phyloP scores from a whole-genome alignment of 2,113 vertebrate species.

The Porphyrio hochstetteri region DNA sequence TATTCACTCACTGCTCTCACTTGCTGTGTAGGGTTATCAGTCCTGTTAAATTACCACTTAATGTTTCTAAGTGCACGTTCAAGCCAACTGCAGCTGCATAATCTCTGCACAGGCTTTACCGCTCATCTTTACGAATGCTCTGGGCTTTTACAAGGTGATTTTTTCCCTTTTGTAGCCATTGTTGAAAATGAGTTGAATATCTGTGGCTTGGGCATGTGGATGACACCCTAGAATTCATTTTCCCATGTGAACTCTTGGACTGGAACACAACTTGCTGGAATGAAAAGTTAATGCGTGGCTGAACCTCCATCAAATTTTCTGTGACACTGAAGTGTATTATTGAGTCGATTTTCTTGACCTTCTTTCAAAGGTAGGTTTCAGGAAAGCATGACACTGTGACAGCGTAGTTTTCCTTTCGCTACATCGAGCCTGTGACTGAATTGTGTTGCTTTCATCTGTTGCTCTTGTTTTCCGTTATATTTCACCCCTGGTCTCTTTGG shows the following conservation, averaged over 20 bases:
- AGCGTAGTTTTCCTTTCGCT: slow-evolving; percentile 7
- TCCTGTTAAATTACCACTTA: neutral
- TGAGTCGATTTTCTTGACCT: slow-evolving; percentile 14
- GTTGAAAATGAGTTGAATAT: neutral
- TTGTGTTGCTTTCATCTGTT: neutral
- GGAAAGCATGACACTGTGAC: neutral
- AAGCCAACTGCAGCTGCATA: neutral
- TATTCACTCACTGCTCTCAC: neutral
- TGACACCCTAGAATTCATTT: neutral
- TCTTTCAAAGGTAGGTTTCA: slow-evolving; percentile 12
- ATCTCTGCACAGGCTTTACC: neutral
- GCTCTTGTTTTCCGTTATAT: slow-evolving; percentile 7
- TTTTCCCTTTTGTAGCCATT: neutral
- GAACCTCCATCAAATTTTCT: neutral
- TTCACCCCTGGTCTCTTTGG: neutral
- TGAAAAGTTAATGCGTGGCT: slow-evolving; percentile 1
- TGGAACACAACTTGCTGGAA: neutral
- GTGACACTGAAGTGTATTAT: neutral
- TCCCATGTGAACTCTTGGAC: neutral
- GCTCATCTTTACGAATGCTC: neutral
- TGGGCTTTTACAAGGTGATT: neutral
- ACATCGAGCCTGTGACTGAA: neutral
- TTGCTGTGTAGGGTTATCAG: neutral
- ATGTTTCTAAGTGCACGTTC: neutral
- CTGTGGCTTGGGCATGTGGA: neutral